Conservation (phyloP, 2,113 vertebrate species). For the Eudyptes chrysolophus region DNA sequence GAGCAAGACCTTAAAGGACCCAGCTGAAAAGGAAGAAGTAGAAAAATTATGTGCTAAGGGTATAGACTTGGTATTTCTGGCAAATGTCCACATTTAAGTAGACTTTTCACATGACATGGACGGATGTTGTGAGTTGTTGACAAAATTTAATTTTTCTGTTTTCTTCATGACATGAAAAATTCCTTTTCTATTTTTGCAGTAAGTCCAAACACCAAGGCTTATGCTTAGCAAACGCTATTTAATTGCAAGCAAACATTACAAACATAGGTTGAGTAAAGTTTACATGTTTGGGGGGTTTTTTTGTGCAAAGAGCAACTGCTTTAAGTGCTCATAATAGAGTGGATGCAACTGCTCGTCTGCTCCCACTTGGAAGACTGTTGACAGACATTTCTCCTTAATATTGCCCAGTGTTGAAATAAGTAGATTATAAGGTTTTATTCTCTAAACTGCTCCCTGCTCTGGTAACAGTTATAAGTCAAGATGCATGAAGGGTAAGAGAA, state of each 20-base stretch:
- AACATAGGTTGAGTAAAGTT: not conserved
- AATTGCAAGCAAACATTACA: not conserved
- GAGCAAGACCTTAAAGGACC: not conserved
- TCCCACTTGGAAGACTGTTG: not conserved
- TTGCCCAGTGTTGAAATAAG: not conserved
- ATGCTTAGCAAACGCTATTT: not conserved
- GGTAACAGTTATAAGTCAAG: not conserved
- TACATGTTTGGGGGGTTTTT: rapidly evolving
- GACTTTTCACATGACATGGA: not conserved
- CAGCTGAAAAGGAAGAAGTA: not conserved
- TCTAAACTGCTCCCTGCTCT: not conserved
- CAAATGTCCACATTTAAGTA: not conserved
- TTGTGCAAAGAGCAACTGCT: not conserved
- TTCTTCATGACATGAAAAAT: not conserved
- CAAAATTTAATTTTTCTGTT: not conserved
- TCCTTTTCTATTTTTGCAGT: not conserved
- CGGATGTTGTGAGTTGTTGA: not conserved
- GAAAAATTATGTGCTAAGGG: not conserved
- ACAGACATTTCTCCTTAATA: not conserved
- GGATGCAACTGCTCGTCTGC: not conserved
- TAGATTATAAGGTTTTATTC: not conserved
- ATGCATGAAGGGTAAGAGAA: not conserved
- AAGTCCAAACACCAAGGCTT: not conserved
- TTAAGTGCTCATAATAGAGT: not conserved
- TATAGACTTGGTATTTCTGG: not conserved